Percentiles rank a stretch among this genome's conserved stretches.
These are phyloP conservation scores for Limnephilus auricula DNA, from an alignment of 2,888 invertebrate species.

Conservation along the genomic window DNA sequence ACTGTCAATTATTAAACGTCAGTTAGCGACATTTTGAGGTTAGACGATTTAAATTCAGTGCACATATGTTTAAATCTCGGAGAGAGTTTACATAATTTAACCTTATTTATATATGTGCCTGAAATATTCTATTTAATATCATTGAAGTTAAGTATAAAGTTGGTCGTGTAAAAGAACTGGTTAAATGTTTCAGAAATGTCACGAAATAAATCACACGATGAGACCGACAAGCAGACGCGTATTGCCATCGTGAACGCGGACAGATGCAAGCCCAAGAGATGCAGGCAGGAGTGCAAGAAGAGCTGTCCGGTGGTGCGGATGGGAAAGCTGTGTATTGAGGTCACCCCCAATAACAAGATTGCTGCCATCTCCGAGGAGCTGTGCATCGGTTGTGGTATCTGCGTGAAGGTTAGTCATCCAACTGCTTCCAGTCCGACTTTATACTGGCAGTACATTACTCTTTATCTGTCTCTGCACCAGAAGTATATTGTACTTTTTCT, in stretches of 20 bases:
- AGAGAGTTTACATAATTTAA: neutral
- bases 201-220: slow-evolving; percentile 85
- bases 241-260: slow-evolving; percentile 99
- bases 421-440: neutral
- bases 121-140: neutral
- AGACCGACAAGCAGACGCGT: slow-evolving; percentile 95
- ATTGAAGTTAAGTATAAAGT: neutral
- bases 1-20: slow-evolving; percentile 39
- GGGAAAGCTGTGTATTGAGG: slow-evolving; percentile 99
- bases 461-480: too few species aligned
- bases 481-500: too few species aligned
- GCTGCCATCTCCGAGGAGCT: slow-evolving; percentile 98
- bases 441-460: neutral
- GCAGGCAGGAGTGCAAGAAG: slow-evolving; percentile 98
- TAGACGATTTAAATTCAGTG: slow-evolving; percentile 39
- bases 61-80: slow-evolving; percentile 34
- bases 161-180: neutral
- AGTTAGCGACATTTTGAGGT: slow-evolving; percentile 30
- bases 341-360: slow-evolving; percentile 95
- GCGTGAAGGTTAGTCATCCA: slow-evolving; percentile 88
- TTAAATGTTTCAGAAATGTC: slow-evolving; percentile 75
- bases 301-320: slow-evolving; percentile 99
- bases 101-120: neutral
- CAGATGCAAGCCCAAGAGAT: slow-evolving; percentile 99
- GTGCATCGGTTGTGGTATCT: slow-evolving; percentile 99